A percentile compares a stretch with the other conserved stretches of the same genome.
Evolutionary conservation across 2,113 vertebrate species (phyloP).

Genomic region (Chloroceryle aenea): DNA sequence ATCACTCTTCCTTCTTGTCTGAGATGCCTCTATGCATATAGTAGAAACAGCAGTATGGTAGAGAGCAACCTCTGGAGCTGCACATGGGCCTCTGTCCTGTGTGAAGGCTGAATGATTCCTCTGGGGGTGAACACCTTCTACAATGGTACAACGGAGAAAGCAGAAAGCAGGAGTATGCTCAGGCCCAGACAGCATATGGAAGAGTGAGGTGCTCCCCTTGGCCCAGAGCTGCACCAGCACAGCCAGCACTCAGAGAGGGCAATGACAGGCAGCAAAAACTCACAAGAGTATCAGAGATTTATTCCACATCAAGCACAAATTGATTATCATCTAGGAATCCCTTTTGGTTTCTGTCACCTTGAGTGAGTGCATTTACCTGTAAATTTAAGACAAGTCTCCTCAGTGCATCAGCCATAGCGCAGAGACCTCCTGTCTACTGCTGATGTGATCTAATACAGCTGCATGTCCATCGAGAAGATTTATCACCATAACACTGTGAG

Average conservation of each 20-base stretch:
- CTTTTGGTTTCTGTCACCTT: background rate
- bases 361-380: background rate
- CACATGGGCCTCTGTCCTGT: too few relatives aligned
- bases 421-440: background rate
- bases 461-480: fast-evolving
- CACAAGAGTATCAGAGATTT: background rate
- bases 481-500: fast-evolving
- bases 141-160: background rate
- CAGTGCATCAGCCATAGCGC: too few relatives aligned
- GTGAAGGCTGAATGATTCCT: background rate
- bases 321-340: background rate
- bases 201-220: background rate
- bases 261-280: background rate
- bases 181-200: background rate
- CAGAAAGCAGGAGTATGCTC: background rate
- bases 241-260: background rate
- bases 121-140: background rate
- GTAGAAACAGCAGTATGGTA: background rate
- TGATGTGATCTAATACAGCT: background rate
- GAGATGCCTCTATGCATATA: background rate
- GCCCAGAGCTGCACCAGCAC: background rate
- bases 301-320: background rate
- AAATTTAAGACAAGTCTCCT: background rate
- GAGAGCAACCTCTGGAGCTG: background rate
- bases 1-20: background rate